Percentiles rank a stretch among this genome's conserved stretches.
Evolutionary conservation across 2,113 vertebrate species (phyloP).

Genomic region (Gambusia affinis): DNA sequence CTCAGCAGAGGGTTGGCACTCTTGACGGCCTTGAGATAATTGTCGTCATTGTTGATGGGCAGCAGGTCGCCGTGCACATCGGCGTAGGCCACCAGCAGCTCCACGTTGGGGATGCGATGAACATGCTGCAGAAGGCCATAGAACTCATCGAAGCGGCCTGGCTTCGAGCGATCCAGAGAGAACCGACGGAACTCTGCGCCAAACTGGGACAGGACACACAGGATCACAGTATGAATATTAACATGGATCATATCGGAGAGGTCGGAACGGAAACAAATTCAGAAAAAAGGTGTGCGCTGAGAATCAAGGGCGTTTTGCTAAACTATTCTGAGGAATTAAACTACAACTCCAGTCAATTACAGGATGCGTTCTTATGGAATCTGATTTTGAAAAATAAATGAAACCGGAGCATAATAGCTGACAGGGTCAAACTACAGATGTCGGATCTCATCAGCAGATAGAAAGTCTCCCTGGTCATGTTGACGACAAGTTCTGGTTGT

Average conservation of each 20-base stretch:
- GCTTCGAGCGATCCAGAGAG: conserved; percentile 94
- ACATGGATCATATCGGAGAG: not conserved
- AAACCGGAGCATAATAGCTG: not conserved
- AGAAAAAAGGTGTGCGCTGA: not conserved
- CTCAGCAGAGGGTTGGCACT: conserved; percentile 92
- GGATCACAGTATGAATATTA: not conserved
- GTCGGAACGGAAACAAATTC: not conserved
- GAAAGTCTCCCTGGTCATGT: conserved; percentile 21
- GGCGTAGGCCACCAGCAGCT: conserved; percentile 93
- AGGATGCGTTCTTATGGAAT: not conserved
- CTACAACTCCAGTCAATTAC: not conserved
- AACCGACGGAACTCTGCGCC: conserved; percentile 98
- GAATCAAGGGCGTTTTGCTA: not conserved
- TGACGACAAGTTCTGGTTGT: conserved; percentile 44
- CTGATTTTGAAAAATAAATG: not conserved
- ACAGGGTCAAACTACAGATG: conserved; percentile 21
- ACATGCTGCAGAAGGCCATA: conserved; percentile 95
- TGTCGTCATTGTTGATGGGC: conserved; percentile 98
- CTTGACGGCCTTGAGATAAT: conserved; percentile 97
- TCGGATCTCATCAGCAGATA: conserved; percentile 25
- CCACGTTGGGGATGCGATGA: conserved; percentile 94
- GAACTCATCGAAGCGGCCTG: conserved; percentile 96
- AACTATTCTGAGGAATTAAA: not conserved
- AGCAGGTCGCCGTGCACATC: conserved; percentile 95
- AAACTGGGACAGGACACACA: conserved; percentile 82